Conservation (phyloP, 2,888 invertebrate genomes). For the Eupithecia inturbata region DNA sequence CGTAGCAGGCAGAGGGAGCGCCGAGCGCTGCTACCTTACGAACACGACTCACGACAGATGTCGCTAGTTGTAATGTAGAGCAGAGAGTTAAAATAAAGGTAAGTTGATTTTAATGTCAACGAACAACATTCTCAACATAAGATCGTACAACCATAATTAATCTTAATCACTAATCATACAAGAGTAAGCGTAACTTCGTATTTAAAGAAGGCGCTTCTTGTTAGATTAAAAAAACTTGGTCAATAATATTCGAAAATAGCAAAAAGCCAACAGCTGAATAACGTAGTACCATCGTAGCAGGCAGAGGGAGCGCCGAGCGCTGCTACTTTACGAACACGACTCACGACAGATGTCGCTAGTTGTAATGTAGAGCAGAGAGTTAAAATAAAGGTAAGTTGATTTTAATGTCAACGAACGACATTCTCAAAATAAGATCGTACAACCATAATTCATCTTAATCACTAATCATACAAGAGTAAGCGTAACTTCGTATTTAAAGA, state of each 20-base stretch:
- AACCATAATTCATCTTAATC: neutral
- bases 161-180: no score
- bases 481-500: neutral
- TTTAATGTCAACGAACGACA: no score
- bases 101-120: no score
- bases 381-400: neutral
- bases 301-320: conserved; percentile 30
- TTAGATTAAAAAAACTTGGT: no score
- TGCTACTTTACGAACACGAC: neutral
- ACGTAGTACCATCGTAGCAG: conserved; percentile 3
- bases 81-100: neutral
- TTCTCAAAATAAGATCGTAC: neutral
- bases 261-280: neutral
- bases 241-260: no score
- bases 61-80: conserved; percentile 7
- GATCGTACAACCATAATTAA: neutral
- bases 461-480: no score
- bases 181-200: neutral
- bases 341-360: conserved; percentile 29
- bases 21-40: neutral
- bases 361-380: neutral
- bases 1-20: conserved; percentile 28
- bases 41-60: conserved; percentile 24
- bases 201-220: no score
- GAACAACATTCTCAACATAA: no score